A percentile compares a stretch with the other conserved stretches of the same genome.
phyloP scores from a whole-genome alignment of 1,140 invertebrate species.

The Anastatus disparis region DNA sequence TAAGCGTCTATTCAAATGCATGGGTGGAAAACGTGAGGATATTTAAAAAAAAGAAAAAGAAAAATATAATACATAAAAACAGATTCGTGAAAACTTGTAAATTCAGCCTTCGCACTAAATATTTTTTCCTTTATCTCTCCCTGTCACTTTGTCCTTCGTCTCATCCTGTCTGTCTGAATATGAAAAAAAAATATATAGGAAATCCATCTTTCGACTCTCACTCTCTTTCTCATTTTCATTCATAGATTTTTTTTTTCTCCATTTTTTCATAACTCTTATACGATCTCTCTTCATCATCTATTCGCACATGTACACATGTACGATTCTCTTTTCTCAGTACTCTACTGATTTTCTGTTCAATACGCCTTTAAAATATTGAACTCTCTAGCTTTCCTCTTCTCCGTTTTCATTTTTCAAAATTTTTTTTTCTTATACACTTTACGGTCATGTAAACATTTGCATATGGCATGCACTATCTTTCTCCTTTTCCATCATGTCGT shows the following conservation, averaged over 20 bases:
- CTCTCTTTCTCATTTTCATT: slow-evolving; percentile 38
- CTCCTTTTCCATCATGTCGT: slow-evolving; percentile 6
- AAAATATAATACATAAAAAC: slow-evolving; percentile 13
- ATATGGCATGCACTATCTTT: neutral
- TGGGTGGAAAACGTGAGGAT: slow-evolving; percentile 26
- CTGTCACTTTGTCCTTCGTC: slow-evolving; percentile 13
- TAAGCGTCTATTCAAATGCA: slow-evolving; percentile 16
- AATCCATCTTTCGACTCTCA: slow-evolving; percentile 45
- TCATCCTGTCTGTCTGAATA: too few species aligned
- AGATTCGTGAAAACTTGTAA: slow-evolving; percentile 28
- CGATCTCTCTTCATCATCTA: slow-evolving; percentile 1
- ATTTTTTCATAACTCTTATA: slow-evolving; percentile 38
- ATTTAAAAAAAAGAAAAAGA: too few species aligned
- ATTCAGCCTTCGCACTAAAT: slow-evolving; percentile 25
- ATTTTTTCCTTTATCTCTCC: slow-evolving; percentile 15
- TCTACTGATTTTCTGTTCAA: slow-evolving; percentile 15
- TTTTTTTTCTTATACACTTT: neutral
- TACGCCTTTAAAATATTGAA: neutral
- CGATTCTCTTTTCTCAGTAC: neutral
- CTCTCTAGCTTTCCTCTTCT: neutral
- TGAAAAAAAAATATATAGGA: neutral
- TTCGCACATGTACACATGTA: too few species aligned
- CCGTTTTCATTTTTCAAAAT: neutral
- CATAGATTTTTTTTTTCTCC: slow-evolving; percentile 25
- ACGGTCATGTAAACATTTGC: neutral